Conservation (phyloP, 2,888 invertebrate species). For the Parnassius apollo region DNA sequence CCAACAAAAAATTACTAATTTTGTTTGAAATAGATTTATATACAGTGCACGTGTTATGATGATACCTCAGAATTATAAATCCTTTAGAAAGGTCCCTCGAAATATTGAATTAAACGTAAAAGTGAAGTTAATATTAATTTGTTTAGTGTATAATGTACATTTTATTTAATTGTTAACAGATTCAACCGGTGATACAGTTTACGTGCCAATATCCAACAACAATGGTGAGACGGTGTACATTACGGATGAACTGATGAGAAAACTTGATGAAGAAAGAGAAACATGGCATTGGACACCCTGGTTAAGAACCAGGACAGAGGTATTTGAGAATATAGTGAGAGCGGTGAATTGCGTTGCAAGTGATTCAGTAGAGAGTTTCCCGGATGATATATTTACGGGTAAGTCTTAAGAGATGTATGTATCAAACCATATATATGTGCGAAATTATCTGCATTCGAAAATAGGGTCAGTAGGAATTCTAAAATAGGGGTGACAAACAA, state of each 20-base stretch:
- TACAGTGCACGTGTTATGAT: too few species aligned
- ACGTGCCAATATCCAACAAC: slow-evolving; percentile 39
- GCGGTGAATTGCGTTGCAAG: slow-evolving; percentile 43
- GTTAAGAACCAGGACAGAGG: slow-evolving; percentile 57
- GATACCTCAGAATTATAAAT: too few species aligned
- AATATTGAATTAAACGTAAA: neutral
- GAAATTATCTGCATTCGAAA: too few species aligned
- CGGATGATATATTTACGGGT: slow-evolving; percentile 70
- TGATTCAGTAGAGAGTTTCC: slow-evolving; percentile 81
- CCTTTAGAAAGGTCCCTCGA: neutral
- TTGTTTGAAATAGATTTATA: too few species aligned
- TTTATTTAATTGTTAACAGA: slow-evolving; percentile 38
- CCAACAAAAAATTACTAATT: too few species aligned
- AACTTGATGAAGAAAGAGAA: slow-evolving; percentile 50
- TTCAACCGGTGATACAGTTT: slow-evolving; percentile 40
- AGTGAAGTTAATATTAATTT: neutral
- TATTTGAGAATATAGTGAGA: slow-evolving; percentile 47
- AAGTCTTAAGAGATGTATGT: slow-evolving; percentile 26
- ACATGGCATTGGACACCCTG: slow-evolving; percentile 75
- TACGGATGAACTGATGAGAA: slow-evolving; percentile 51
- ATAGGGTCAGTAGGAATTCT: too few species aligned
- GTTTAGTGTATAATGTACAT: neutral
- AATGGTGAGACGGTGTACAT: slow-evolving; percentile 58
- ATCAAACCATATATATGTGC: neutral
- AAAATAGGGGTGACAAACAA: too few species aligned